These are phyloP conservation scores for Polyergus mexicanus DNA, from an alignment of 1,140 invertebrate genomes.

Conservation along the genomic window DNA sequence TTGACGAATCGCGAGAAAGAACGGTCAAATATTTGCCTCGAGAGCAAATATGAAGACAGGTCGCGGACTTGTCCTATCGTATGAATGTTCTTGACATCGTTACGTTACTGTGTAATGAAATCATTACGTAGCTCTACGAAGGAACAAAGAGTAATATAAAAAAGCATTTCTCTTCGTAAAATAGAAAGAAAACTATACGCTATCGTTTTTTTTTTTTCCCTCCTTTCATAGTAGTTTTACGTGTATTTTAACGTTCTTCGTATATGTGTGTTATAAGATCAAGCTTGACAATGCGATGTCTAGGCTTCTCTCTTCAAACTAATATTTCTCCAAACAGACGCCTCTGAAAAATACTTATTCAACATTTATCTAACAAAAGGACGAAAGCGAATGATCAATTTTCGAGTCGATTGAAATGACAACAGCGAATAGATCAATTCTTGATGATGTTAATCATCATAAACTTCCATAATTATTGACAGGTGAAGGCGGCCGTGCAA, in stretches of 20 bases:
- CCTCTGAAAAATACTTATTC: background rate
- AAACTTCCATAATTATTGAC: background rate
- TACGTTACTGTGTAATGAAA: slow-evolving; percentile 20
- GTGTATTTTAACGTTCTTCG: background rate
- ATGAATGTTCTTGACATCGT: slow-evolving; percentile 48
- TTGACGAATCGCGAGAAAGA: slow-evolving; percentile 27
- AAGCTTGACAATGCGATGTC: background rate
- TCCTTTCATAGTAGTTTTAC: background rate
- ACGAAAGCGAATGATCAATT: background rate
- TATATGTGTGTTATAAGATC: background rate
- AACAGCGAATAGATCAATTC: background rate
- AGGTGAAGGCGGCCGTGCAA: background rate
- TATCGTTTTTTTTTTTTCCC: too few relatives aligned
- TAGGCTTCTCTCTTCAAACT: background rate
- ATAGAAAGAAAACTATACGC: background rate
- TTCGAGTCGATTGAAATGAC: background rate
- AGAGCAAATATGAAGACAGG: slow-evolving; percentile 31
- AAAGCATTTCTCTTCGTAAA: slow-evolving; percentile 36
- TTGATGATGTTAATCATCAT: too few relatives aligned
- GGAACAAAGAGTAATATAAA: background rate
- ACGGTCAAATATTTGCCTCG: slow-evolving; percentile 35
- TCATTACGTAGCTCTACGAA: slow-evolving; percentile 4
- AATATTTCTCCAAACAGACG: background rate
- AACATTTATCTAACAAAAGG: background rate
- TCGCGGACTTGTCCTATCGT: slow-evolving; percentile 22